Percentiles rank a stretch among this genome's conserved stretches.
These are phyloP conservation scores for Oryzias dopingdopingensis DNA, from an alignment of 2,797 vertebrate species.

Conservation along the genomic window DNA sequence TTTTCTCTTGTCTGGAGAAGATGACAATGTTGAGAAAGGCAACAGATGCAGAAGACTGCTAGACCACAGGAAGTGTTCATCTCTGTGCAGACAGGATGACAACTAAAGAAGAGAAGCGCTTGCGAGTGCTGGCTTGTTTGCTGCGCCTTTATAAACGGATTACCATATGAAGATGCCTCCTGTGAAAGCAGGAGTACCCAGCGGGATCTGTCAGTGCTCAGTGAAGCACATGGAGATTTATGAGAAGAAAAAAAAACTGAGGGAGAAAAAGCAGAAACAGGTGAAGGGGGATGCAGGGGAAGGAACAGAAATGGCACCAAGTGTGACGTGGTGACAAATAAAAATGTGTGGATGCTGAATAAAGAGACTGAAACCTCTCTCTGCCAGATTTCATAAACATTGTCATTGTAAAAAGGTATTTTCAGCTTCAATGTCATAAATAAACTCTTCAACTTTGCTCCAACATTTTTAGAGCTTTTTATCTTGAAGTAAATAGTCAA, in stretches of 20 bases:
- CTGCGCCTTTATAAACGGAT: slow-evolving; percentile 46
- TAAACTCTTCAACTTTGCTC: too few relatives aligned
- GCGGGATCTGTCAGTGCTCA: slow-evolving; percentile 46
- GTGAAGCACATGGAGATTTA: slow-evolving; percentile 13
- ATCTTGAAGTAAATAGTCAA: too few relatives aligned
- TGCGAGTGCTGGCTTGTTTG: slow-evolving; percentile 33
- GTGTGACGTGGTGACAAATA: slow-evolving; percentile 4
- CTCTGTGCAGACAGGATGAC: slow-evolving; percentile 59
- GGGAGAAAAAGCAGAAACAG: slow-evolving; percentile 20
- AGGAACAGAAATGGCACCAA: slow-evolving; percentile 18
- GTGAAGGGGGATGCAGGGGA: slow-evolving; percentile 13
- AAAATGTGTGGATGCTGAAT: slow-evolving; percentile 3
- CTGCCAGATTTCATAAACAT: background rate
- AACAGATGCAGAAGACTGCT: slow-evolving; percentile 48
- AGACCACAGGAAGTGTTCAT: slow-evolving; percentile 48
- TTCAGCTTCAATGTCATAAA: too few relatives aligned
- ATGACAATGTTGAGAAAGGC: slow-evolving; percentile 47
- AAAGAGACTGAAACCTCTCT: slow-evolving; percentile 3
- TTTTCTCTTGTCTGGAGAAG: slow-evolving; percentile 30
- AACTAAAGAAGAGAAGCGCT: slow-evolving; percentile 51
- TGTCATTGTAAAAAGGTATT: too few relatives aligned
- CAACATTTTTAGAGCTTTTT: too few relatives aligned
- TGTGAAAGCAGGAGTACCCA: slow-evolving; percentile 50
- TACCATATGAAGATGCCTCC: slow-evolving; percentile 51
- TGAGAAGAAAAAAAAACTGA: background rate